Conservation (phyloP, 2,113 vertebrate genomes). For the Phaethornis superciliosus region DNA sequence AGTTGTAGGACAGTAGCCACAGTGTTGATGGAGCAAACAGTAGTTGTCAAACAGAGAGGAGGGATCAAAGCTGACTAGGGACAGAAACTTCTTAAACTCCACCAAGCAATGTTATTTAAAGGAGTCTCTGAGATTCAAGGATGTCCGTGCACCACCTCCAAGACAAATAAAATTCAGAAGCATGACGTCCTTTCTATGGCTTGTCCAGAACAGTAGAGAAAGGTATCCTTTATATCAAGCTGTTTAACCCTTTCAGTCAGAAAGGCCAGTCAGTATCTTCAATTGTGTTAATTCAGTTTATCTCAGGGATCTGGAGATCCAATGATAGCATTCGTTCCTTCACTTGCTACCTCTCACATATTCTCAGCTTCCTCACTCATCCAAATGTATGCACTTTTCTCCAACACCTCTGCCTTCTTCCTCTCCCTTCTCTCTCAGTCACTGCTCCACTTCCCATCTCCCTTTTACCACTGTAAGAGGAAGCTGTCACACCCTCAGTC, state of each 20-base stretch:
- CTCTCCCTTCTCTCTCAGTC: not conserved
- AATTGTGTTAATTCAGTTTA: not conserved
- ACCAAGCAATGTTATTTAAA: slow-evolving; percentile 47
- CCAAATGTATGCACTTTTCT: not conserved
- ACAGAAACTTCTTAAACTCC: not conserved
- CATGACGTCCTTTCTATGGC: slow-evolving; percentile 51
- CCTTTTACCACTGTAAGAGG: not conserved
- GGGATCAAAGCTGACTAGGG: not conserved
- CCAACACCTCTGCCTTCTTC: not conserved
- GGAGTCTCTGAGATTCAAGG: slow-evolving; percentile 50
- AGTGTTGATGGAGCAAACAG: not conserved
- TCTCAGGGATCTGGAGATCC: not conserved
- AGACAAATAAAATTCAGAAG: slow-evolving; percentile 65
- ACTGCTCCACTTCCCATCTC: not conserved
- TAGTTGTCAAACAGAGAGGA: not conserved
- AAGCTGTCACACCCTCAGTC: not conserved
- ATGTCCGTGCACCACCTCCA: slow-evolving; percentile 55
- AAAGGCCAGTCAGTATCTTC: not conserved
- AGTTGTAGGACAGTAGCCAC: not conserved
- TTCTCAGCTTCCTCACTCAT: not conserved
- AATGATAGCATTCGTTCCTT: not conserved
- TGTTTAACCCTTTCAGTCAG: slow-evolving; percentile 25
- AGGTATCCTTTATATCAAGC: not conserved
- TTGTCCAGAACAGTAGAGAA: slow-evolving; percentile 32
- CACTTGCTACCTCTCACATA: not conserved